These are phyloP conservation scores for Phyllotreta cruciferae DNA, from an alignment of 2,888 invertebrate species.

Conservation along the genomic window DNA sequence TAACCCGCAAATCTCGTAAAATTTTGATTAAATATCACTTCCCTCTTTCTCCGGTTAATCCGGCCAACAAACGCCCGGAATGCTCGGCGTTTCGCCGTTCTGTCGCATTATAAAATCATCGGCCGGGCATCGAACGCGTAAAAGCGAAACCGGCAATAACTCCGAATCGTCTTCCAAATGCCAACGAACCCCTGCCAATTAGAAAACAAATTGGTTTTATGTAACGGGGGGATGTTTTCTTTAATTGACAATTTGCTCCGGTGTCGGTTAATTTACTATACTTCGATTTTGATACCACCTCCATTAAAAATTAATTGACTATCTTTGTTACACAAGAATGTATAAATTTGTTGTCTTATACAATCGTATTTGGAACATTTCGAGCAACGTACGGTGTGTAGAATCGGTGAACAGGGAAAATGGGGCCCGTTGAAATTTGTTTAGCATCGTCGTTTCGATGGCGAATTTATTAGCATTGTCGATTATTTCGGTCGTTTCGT, in stretches of 20 bases:
- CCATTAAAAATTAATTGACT: too few relatives aligned
- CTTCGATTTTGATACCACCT: too few relatives aligned
- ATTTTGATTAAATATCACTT: too few relatives aligned
- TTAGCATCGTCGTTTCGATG: not conserved
- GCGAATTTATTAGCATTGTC: conserved; percentile 25
- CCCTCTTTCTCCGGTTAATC: too few relatives aligned
- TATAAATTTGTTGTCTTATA: too few relatives aligned
- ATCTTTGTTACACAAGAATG: too few relatives aligned
- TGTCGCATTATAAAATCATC: not conserved
- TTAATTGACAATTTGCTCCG: conserved; percentile 31
- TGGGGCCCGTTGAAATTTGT: not conserved
- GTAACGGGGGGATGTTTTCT: conserved; percentile 29
- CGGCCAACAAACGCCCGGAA: not conserved
- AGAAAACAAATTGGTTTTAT: conserved; percentile 28
- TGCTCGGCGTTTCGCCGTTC: not conserved
- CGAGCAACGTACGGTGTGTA: too few relatives aligned
- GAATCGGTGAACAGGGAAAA: not conserved
- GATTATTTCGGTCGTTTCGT: conserved; percentile 25
- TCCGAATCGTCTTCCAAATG: conserved; percentile 8
- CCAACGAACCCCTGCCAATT: conserved; percentile 28
- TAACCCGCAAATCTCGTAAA: too few relatives aligned
- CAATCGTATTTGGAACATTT: too few relatives aligned
- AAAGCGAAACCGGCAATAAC: not conserved
- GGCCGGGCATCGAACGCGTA: too few relatives aligned
- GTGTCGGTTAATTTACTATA: too few relatives aligned